phyloP scores from a whole-genome alignment of 2,797 vertebrate genomes.

The Micromesistius poutassou region DNA sequence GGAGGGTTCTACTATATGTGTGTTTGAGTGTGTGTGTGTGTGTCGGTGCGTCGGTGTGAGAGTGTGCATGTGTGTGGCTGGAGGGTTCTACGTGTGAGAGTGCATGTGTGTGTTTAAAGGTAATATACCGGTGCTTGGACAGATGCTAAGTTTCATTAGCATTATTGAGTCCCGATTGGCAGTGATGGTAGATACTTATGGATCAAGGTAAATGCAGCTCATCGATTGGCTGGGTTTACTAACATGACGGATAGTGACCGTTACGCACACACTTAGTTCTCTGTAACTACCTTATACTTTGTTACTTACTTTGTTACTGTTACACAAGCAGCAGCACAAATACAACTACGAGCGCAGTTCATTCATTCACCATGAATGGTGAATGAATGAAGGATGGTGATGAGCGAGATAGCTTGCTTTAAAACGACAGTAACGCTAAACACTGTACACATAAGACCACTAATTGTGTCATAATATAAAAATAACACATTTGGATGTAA shows the following conservation, averaged over 20 bases:
- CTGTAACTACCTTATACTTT: not conserved
- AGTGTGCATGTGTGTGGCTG: not conserved
- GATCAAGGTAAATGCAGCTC: constrained; percentile 39
- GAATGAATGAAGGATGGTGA: not conserved
- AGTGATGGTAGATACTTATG: constrained; percentile 31
- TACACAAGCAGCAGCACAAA: not conserved
- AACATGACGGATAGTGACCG: constrained; percentile 24
- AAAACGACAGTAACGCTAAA: not conserved
- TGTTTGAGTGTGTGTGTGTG: too few relatives aligned
- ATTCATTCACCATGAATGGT: not conserved
- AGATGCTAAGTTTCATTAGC: not conserved
- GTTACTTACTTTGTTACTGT: not conserved
- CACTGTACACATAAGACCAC: too few relatives aligned
- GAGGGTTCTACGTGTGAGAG: not conserved
- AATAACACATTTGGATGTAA: not conserved
- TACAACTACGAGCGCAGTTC: not conserved
- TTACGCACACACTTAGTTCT: not conserved
- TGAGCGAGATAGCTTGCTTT: not conserved
- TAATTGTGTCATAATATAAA: not conserved
- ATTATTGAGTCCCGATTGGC: constrained; percentile 25
- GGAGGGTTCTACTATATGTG: too few relatives aligned
- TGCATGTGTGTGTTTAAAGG: not conserved
- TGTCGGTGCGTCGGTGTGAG: too few relatives aligned
- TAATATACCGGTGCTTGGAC: not conserved
- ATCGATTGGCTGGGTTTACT: constrained; percentile 30